Evolutionary conservation across 1,140 invertebrate species (phyloP), one percentile per base, ranked within the genome.

Genomic region (Augochlora pura): DNA sequence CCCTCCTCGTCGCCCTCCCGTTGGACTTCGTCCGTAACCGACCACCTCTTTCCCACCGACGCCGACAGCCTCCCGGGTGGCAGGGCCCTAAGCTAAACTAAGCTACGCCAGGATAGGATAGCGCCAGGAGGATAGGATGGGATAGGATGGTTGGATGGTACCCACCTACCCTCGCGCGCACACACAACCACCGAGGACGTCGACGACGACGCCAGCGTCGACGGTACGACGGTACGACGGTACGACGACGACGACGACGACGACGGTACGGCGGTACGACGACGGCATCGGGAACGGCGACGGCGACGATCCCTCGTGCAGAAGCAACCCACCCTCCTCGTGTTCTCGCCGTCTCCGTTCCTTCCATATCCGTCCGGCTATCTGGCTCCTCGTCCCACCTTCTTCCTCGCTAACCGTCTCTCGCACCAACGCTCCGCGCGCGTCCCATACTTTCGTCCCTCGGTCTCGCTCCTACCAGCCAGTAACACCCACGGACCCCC

Each of bases 71-170:
- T 81, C 83, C 83, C 78, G 80, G 85, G 71, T 87, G 80, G 85
- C 87, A 87, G 86, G 88, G 84, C 88, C 87, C 89, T 91, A 90
- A 91, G 91, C 90, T 90, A 90, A 90, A 89, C 90, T 92, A 90
- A 90, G 90, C 89, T 87, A 88, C 89, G 89, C 84, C 80, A 86
- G 87, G 86, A 88, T 88, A 84, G 87, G 82, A 89, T 90, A 86
- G 83, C 63, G 77, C 65, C 71, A 80, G 82, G 80, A 88, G 87
- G 88, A 90, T 89, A 90, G 88, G 83, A 87, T 85, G 76, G 82
- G 70, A 85, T 85, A 83, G 84, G 80, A 79, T 86, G 83, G 70
- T 67, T 60, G 83, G 80, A 70, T 62, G 81, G 66, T 83, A 76
- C 83, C 64, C 85, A 86, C 85, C 84, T 81, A 86, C 81, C 59